A percentile compares a stretch with the other conserved stretches of the same genome.
phyloP scores from a whole-genome alignment of 2,797 vertebrate species.

The Tenualosa ilisha region DNA sequence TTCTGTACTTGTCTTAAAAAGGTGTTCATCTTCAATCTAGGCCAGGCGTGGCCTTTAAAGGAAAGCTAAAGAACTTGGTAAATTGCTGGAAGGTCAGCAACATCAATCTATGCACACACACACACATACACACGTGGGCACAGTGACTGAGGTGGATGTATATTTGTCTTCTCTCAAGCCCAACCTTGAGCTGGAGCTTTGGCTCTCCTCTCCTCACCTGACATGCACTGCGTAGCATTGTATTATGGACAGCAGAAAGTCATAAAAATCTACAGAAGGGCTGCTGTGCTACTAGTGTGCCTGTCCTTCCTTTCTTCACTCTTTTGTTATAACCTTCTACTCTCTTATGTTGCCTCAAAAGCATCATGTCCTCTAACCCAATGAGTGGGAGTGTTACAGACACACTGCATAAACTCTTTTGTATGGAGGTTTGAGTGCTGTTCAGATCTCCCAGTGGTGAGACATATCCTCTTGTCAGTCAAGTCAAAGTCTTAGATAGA shows the following conservation, averaged over 20 bases:
- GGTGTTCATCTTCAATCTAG: background rate
- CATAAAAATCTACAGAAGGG: background rate
- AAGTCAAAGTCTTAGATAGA: background rate
- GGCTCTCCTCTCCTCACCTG: background rate
- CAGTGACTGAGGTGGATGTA: background rate
- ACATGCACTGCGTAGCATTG: background rate
- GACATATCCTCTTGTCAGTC: no score
- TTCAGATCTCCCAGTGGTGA: no score
- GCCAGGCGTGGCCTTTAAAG: conserved; percentile 1
- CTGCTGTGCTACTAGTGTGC: no score
- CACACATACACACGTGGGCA: background rate
- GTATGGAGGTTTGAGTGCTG: no score
- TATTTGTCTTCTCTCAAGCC: background rate
- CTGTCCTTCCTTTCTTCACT: no score
- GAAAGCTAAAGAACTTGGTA: background rate
- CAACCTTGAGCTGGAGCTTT: background rate
- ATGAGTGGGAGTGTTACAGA: no score
- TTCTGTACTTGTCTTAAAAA: background rate
- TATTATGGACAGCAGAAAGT: background rate
- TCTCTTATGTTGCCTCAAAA: no score
- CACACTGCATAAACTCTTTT: no score
- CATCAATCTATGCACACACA: background rate
- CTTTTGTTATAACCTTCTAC: no score
- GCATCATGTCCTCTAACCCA: no score
- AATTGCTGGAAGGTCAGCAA: conserved; percentile 9